phyloP scores from a whole-genome alignment of 2,888 invertebrate species.

The Chrysodeixis includens region DNA sequence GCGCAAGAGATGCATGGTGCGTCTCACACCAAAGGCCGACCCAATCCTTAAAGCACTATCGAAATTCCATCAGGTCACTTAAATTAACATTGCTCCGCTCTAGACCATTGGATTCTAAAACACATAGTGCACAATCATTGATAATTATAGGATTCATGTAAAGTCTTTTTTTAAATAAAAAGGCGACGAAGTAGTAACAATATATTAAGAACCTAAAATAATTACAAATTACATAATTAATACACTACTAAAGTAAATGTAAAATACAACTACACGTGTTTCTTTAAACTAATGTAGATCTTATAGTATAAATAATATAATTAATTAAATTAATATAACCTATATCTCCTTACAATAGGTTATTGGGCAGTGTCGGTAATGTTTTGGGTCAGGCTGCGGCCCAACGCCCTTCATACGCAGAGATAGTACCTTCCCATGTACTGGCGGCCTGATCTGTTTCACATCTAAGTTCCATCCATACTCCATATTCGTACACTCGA shows the following conservation, averaged over 20 bases:
- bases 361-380: slow-evolving; percentile 29
- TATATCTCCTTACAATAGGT: neutral
- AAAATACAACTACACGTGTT: slow-evolving; percentile 9
- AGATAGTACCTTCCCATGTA: slow-evolving; percentile 26
- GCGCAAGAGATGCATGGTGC: too few relatives aligned
- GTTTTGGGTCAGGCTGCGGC: slow-evolving; percentile 41
- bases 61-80: too few relatives aligned
- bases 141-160: too few relatives aligned
- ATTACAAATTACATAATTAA: neutral
- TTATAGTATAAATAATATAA: slow-evolving; percentile 10
- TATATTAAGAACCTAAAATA: slow-evolving; percentile 10
- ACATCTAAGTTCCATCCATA: slow-evolving; percentile 55
- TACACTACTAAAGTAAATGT: neutral
- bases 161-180: neutral
- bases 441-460: slow-evolving; percentile 33
- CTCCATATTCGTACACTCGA: slow-evolving; percentile 48
- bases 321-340: neutral
- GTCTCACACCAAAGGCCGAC: too few relatives aligned
- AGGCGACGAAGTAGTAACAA: slow-evolving; percentile 20
- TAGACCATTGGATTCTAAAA: too few relatives aligned
- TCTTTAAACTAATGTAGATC: slow-evolving; percentile 5
- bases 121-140: too few relatives aligned
- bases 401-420: slow-evolving; percentile 33
- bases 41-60: too few relatives aligned
- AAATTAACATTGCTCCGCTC: too few relatives aligned